Conservation (phyloP, 2,797 vertebrate genomes). For the Enteromius afrohamiltoni region DNA sequence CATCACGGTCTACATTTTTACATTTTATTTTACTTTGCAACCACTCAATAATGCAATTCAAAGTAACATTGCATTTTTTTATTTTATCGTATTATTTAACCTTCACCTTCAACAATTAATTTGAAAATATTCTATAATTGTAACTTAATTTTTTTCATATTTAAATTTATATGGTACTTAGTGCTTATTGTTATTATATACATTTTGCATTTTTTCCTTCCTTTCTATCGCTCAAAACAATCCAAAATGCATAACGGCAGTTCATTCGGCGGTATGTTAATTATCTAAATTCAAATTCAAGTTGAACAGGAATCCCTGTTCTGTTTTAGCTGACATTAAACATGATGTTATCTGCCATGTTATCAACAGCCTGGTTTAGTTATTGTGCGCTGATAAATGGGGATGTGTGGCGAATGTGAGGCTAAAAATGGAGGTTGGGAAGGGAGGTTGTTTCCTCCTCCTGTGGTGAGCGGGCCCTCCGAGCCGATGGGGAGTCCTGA, state of each 20-base stretch:
- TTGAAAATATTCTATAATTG: neutral
- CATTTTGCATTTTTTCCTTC: neutral
- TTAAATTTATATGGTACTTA: neutral
- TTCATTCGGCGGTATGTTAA: neutral
- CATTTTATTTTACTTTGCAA: neutral
- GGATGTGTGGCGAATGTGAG: neutral
- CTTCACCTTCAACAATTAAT: neutral
- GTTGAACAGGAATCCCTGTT: constrained; percentile 17
- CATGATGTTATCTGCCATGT: constrained; percentile 12
- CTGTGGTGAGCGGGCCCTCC: constrained; percentile 35
- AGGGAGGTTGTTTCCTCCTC: constrained; percentile 43
- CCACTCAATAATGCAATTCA: neutral
- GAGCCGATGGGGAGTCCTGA: constrained; percentile 61
- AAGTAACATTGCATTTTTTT: neutral
- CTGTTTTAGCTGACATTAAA: constrained; percentile 27
- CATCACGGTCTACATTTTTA: too few relatives aligned
- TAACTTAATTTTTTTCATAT: neutral
- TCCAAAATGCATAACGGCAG: neutral
- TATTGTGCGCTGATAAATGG: constrained; percentile 5
- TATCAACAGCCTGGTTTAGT: constrained; percentile 2
- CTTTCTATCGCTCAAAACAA: neutral
- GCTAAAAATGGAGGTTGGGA: constrained; percentile 30
- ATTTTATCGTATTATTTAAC: neutral
- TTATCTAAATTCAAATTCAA: constrained; percentile 1
- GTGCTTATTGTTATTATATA: neutral